Base-by-base conservation (phyloP, 2,797 vertebrate species). In the Coregonus ussuriensis region DNA sequence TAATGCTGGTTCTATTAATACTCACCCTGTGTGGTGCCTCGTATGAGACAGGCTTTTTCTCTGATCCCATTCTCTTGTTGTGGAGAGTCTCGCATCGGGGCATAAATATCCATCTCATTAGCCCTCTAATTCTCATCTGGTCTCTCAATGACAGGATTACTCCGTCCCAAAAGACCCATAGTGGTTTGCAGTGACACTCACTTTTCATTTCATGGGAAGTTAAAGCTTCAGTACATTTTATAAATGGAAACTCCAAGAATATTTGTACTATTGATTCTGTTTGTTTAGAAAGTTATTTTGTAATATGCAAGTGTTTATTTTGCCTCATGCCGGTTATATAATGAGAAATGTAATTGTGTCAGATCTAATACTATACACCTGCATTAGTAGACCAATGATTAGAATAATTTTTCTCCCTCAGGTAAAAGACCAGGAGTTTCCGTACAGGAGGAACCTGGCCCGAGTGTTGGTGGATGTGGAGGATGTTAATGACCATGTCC, bases 341-440 rank as follows among this genome's bases (percentile, higher is more conserved):
- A 47, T 47, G 41, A 47, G 9, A 47, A 3, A 47, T 47, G 41
- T 47, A 47, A 9, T 47, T 47, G 41, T 47, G 41, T 47, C 41
- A 47, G 41, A 47, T 47, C 9, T 47, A 47, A 47, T 47, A 13
- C 41, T 47, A 13, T 13, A 47, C 41, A 47, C 41, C 59, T 25
- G 11, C 3, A 11, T 63, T 25, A 7, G 7, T 11, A 25, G 16
- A 14, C 21, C 16, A 51, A 7, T 54, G 29, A 52, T 51, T 65
- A 11, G 37, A 14, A 56, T 3, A 4, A 75, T 59, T 73, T 88
- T 86, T 86, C 35, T 76, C 86, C 70, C 70, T 1, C 86, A 99
- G 98, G 98, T 99, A 77, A 97, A 98, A 88, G 98, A 99, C 91
- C 97, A 99, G 88, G 98, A 99, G 84, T 99, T 99, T 79, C 98